These are phyloP conservation scores for Muscicapa adusta DNA, from an alignment of 2,113 vertebrate genomes.

Conservation along the genomic window DNA sequence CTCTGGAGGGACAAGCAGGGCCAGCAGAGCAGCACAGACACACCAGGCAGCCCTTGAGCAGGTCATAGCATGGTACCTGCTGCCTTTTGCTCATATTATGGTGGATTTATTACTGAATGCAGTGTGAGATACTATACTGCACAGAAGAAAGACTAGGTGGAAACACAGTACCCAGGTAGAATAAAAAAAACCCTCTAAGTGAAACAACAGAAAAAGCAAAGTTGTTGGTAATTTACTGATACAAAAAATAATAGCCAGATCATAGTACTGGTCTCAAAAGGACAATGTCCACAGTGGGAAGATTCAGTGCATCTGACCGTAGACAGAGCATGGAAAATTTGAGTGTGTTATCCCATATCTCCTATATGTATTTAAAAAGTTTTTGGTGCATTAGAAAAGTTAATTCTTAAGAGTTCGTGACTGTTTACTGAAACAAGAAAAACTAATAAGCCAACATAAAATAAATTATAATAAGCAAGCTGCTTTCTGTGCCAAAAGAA, in stretches of 20 bases:
- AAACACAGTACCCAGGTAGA: background rate
- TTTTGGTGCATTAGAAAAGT: background rate
- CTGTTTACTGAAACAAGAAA: background rate
- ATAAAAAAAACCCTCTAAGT: background rate
- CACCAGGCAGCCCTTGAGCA: background rate
- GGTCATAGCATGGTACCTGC: fast-evolving
- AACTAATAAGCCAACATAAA: background rate
- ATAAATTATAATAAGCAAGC: background rate
- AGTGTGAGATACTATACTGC: background rate
- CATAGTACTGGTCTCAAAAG: background rate
- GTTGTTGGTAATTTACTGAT: background rate
- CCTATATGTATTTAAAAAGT: background rate
- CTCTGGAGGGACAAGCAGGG: background rate
- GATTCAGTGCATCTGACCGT: background rate
- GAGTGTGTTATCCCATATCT: background rate
- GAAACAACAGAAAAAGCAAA: background rate
- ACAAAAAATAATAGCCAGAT: background rate
- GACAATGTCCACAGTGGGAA: background rate
- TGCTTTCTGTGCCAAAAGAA: background rate
- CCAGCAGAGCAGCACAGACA: background rate
- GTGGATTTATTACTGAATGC: background rate
- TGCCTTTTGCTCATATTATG: background rate
- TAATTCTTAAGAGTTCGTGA: background rate
- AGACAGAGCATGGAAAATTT: background rate
- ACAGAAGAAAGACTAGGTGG: background rate